Base-by-base conservation (phyloP, 2,797 vertebrate species). In the Cynopterus sphinx region DNA sequence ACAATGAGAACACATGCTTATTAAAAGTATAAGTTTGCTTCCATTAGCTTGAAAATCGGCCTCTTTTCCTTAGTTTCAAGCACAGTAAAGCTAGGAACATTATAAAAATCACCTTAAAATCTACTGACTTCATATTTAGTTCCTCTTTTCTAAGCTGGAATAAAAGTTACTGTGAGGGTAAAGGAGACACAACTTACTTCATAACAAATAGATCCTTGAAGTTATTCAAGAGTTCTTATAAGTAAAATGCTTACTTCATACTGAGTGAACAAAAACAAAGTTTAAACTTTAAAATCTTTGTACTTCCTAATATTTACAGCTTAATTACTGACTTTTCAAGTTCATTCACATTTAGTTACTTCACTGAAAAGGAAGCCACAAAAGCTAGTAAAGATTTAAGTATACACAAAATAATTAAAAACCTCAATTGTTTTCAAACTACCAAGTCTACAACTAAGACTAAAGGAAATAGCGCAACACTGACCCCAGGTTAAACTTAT, bases 61-160 rank as follows among this genome's bases (percentile, higher is more conserved):
- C 70, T 89, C 53, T 87, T 87, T 92, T 86, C 51, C 74, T 87
- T 70, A 74, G 49, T 13, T n/a, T 83, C 74, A 92, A 53, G 15
- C 22, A 95, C 21, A 92, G 5, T 31, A 46, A 96, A 70, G 41
- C 51, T 63, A 41, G 7, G 7, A 91, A 78, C 43, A 77, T 73
- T 85, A 24, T 87, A 78, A 90, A 96, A 92, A 92, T 49, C 77
- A 91, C 41, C 31, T 94, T 91, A 59, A 74, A 68, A 61, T 87
- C 12, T 36, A 59, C 79, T 96, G 33, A 74, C 49, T 92, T 95
- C 22, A 4, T 73, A 63, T 57, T 87, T 92, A 84, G 16, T 70
- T 12, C 41, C 57, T 41, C 65, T 84, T 79, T 78, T 67, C 33
- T 65, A 83, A 90, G n/a, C 15, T 43, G 36, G 4, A 84, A 89